A percentile compares a stretch with the other conserved stretches of the same genome.
Conservation (phyloP, 1,140 invertebrate genomes). For the Meloidogyne chitwoodi region DNA sequence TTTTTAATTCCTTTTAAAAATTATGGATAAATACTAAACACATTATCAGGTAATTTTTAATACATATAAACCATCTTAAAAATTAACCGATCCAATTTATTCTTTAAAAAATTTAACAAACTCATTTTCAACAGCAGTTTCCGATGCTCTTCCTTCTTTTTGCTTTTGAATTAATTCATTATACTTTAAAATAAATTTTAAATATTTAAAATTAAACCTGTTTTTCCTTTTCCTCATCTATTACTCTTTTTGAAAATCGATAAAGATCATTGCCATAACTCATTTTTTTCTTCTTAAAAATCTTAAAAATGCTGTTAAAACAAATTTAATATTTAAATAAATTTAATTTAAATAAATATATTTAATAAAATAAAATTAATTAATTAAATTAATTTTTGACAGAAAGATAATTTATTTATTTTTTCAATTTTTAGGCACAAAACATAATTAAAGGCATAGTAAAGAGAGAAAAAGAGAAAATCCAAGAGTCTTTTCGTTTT, state of each 20-base stretch:
- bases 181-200: conserved; percentile 22
- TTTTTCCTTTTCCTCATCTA: background rate
- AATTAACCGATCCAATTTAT: too few relatives aligned
- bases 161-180: conserved; percentile 25
- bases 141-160: background rate
- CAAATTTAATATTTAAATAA: too few relatives aligned
- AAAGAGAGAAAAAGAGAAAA: background rate
- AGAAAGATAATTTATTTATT: too few relatives aligned
- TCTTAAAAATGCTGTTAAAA: background rate
- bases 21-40: too few relatives aligned
- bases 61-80: too few relatives aligned
- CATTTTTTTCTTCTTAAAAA: background rate
- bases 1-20: too few relatives aligned
- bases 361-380: too few relatives aligned
- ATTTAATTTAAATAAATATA: too few relatives aligned
- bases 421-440: background rate
- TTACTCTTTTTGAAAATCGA: background rate
- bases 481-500: background rate
- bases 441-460: background rate
- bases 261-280: background rate
- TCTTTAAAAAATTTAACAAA: too few relatives aligned
- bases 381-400: too few relatives aligned
- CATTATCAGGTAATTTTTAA: too few relatives aligned
- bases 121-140: conserved; percentile 41
- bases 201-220: background rate